Evolutionary conservation across 2,888 invertebrate species (phyloP).

Genomic region (Mystacides longicornis): DNA sequence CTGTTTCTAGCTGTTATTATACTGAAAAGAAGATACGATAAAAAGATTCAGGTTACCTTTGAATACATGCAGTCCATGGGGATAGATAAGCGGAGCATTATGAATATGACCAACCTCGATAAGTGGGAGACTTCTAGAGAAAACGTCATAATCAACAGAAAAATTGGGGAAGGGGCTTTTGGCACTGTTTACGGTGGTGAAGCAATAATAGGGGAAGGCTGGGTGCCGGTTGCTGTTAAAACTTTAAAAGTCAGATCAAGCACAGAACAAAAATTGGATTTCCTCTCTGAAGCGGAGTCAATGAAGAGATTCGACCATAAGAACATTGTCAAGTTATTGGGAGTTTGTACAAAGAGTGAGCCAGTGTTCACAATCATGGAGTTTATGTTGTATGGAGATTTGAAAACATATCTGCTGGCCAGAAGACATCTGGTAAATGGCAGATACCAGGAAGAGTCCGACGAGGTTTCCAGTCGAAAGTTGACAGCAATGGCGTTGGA

Average conservation of each 20-base stretch:
- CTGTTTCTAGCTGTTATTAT: conserved; percentile 54
- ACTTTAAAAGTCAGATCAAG: conserved; percentile 77
- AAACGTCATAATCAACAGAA: conserved; percentile 76
- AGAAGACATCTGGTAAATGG: conserved; percentile 73
- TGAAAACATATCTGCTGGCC: conserved; percentile 81
- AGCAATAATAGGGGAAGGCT: conserved; percentile 63
- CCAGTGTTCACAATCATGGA: conserved; percentile 92
- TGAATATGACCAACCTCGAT: conserved; percentile 52
- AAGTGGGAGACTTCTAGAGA: conserved; percentile 85
- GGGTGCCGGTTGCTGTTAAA: conserved; percentile 85
- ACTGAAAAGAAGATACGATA: conserved; percentile 61
- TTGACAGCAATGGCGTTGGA: conserved; percentile 84
- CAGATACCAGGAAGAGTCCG: conserved; percentile 55
- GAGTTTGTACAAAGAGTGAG: conserved; percentile 79
- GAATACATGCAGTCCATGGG: conserved; percentile 67
- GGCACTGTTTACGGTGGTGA: conserved; percentile 91
- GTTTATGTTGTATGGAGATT: conserved; percentile 87
- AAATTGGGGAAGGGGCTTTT: conserved; percentile 84
- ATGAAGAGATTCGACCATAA: conserved; percentile 91
- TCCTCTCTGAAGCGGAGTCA: conserved; percentile 85
- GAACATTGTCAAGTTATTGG: conserved; percentile 78
- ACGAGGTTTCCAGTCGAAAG: conserved; percentile 70
- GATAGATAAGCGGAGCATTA: conserved; percentile 40
- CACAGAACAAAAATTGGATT: conserved; percentile 83
- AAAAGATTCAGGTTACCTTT: conserved; percentile 56